Evolutionary conservation across 1,140 invertebrate genomes (phyloP).

Genomic region (Listronotus bonariensis): DNA sequence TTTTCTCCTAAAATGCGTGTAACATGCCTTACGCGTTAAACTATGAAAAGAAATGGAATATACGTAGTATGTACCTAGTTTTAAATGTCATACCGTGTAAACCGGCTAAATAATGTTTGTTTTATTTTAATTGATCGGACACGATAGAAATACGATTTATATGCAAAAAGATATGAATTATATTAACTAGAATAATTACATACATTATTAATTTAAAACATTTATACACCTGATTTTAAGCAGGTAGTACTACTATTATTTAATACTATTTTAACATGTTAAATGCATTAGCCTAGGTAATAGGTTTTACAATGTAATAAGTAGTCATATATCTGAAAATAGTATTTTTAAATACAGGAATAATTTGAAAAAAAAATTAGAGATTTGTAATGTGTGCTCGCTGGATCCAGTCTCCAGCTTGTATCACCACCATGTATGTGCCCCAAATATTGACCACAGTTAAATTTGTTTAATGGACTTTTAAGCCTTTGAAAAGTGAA

Average conservation of each 20-base stretch:
- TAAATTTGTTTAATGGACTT: too few relatives aligned
- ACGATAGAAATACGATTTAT: slow-evolving; percentile 1
- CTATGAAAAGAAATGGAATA: background rate
- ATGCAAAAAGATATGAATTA: slow-evolving; percentile 13
- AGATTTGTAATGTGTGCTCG: too few relatives aligned
- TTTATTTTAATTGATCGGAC: slow-evolving; percentile 2
- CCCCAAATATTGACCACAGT: too few relatives aligned
- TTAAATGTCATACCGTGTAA: slow-evolving; percentile 11
- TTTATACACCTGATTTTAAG: slow-evolving; percentile 1
- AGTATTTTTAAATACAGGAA: too few relatives aligned
- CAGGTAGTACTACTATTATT: slow-evolving; percentile 11
- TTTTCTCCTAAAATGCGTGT: slow-evolving; percentile 9
- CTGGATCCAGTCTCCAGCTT: too few relatives aligned
- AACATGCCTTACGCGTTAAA: background rate
- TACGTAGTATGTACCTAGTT: too few relatives aligned
- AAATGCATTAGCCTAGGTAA: slow-evolving; percentile 1
- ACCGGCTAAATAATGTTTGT: slow-evolving; percentile 1
- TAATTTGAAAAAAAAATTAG: too few relatives aligned
- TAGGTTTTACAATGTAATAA: background rate
- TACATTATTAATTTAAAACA: background rate
- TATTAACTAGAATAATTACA: background rate
- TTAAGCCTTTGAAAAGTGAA: too few relatives aligned
- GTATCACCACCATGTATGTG: too few relatives aligned
- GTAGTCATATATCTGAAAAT: too few relatives aligned
- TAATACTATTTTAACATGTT: background rate